A percentile compares a stretch with the other conserved stretches of the same genome.
These are phyloP conservation scores for Pangasius djambal DNA, from an alignment of 2,797 vertebrate species.

Conservation along the genomic window DNA sequence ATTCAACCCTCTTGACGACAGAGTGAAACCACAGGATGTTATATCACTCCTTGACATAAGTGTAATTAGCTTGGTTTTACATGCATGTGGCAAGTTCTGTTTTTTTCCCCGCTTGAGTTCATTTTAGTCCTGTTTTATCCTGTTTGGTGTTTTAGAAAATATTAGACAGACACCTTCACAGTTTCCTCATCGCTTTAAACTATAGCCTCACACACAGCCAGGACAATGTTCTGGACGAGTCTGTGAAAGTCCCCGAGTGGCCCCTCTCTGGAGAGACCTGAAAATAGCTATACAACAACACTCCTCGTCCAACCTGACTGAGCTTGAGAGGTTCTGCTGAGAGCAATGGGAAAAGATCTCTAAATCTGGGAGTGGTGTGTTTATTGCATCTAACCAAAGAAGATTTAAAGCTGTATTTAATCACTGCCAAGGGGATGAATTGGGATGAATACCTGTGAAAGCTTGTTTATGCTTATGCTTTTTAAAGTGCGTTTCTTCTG, in stretches of 20 bases:
- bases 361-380: background rate
- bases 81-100: background rate
- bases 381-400: background rate
- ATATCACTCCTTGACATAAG: background rate
- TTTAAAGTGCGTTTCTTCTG: background rate
- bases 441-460: no score
- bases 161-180: background rate
- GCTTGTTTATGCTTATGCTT: background rate
- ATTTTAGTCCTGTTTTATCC: background rate
- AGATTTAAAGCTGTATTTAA: conserved; percentile 2
- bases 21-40: background rate
- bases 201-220: background rate
- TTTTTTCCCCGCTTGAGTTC: background rate
- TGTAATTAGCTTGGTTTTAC: background rate
- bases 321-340: background rate
- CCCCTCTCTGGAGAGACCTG: background rate
- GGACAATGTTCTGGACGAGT: background rate
- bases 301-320: background rate
- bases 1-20: background rate
- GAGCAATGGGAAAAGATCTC: background rate
- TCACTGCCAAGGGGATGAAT: background rate
- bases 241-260: background rate
- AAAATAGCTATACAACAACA: background rate
- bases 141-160: background rate
- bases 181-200: background rate